Conservation (phyloP, 2,113 vertebrate species). For the Actenoides lindsayi region DNA sequence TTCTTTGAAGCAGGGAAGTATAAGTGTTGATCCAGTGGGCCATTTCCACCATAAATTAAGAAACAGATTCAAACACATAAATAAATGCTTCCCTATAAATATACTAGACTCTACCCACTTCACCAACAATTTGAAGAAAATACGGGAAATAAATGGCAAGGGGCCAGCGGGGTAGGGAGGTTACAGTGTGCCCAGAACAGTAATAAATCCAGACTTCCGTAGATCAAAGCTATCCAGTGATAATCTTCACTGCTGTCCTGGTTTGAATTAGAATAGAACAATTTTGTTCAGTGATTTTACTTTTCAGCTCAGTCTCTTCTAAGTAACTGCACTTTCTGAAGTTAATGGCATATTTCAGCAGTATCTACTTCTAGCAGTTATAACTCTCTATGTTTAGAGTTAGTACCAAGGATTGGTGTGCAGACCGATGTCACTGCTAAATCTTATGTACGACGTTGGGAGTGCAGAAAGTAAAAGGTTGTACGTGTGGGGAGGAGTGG, state of each 20-base stretch:
- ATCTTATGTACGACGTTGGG: too few relatives aligned
- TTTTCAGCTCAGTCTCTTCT: too few relatives aligned
- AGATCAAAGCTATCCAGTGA: not conserved
- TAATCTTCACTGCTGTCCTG: not conserved
- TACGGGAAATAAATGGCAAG: not conserved
- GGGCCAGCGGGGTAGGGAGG: fast-evolving
- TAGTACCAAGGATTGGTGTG: too few relatives aligned
- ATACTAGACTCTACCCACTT: not conserved
- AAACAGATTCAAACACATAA: not conserved
- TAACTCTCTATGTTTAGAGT: too few relatives aligned
- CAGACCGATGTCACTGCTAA: too few relatives aligned
- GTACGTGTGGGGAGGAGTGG: too few relatives aligned
- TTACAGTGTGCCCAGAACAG: not conserved
- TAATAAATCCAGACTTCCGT: not conserved
- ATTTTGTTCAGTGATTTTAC: too few relatives aligned
- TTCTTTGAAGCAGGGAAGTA: not conserved
- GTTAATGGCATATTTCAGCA: too few relatives aligned
- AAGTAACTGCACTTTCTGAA: too few relatives aligned
- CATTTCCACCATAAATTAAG: not conserved
- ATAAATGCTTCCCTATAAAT: not conserved
- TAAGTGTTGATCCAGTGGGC: not conserved
- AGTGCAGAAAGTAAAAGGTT: too few relatives aligned
- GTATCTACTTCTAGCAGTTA: too few relatives aligned
- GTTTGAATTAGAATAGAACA: too few relatives aligned
- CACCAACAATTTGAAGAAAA: not conserved